These are phyloP conservation scores for Turdus rufiventris DNA, from an alignment of 2,113 vertebrate genomes.

Conservation along the genomic window DNA sequence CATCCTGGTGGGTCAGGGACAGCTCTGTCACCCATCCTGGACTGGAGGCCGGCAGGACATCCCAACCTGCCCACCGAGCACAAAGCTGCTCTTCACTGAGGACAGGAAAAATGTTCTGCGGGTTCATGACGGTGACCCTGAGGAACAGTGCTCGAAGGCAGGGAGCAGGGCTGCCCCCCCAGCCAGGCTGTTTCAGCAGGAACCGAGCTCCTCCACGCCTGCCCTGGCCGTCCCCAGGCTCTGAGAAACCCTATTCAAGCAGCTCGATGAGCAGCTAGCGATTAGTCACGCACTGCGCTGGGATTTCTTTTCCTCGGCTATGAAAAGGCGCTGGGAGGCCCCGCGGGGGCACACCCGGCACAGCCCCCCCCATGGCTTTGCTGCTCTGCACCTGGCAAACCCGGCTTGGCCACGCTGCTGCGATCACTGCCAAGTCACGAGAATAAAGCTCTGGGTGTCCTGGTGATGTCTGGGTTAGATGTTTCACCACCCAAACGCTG, in stretches of 20 bases:
- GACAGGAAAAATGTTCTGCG: not conserved
- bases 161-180: not conserved
- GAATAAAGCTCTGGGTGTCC: accelerated
- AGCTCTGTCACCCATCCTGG: not conserved
- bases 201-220: not conserved
- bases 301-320: not conserved
- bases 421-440: accelerated
- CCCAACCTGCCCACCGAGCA: not conserved
- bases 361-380: not conserved
- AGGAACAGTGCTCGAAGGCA: accelerated
- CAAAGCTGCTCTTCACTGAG: not conserved
- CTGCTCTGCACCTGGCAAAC: not conserved
- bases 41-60: accelerated
- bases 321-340: not conserved
- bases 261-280: not conserved
- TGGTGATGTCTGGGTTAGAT: not conserved
- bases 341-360: accelerated
- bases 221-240: not conserved
- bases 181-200: not conserved
- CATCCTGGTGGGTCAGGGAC: accelerated
- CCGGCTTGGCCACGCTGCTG: accelerated
- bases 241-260: not conserved
- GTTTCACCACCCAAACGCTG: accelerated
- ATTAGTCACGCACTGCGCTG: not conserved
- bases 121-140: accelerated